Base-by-base conservation (phyloP, 2,888 invertebrate species). In the Abscondita cerata region DNA sequence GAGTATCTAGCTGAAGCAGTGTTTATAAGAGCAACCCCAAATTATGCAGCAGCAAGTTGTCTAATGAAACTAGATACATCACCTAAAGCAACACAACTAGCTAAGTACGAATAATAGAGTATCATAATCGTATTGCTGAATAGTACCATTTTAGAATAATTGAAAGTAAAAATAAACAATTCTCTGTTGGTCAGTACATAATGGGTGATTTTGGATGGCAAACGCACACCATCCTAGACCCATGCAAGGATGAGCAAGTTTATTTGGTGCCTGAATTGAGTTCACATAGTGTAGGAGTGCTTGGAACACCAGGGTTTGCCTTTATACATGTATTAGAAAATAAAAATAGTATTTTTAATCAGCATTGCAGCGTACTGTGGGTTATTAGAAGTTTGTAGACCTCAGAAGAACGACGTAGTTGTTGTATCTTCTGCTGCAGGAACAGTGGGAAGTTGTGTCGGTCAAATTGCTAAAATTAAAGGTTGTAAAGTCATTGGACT, bases 351-450 rank as follows among this genome's bases (percentile, higher is more conserved):
- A 44, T 13, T 15, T 8, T 12, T 12, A 15, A 8, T 11, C n/a
- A 90, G 91, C 13, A 87, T 86, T 70, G 89, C 91, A 1, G 90
- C 92, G 0, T 89, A 90, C 73, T 91, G 91, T 79, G 92, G 92
- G 1, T 80, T 92, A 8, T 78, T 87, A 65, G 89, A 91, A 69
- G 80, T 91, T 61, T 91, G 91, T 66, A 76, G 86, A 62, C 90
- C 91, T 0, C 88, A 90, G 78, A 69, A 83, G 3, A 91, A 89
- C 6, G 91, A 93, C 77, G 88, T 88, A 0, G 84, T 93, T n/a
- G 87, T 89, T 1, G 85, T 93, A 1, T 88, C 86, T 16, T 88
- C 88, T 2, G 92, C 92, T 11, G 92, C 89, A 15, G 92, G 92
- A 16, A 91, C 91, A 33, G 91, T 92, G 8, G 93, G 92, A 2